These are phyloP conservation scores for Diaphora mendica DNA, from an alignment of 2,888 invertebrate genomes.

Conservation along the genomic window DNA sequence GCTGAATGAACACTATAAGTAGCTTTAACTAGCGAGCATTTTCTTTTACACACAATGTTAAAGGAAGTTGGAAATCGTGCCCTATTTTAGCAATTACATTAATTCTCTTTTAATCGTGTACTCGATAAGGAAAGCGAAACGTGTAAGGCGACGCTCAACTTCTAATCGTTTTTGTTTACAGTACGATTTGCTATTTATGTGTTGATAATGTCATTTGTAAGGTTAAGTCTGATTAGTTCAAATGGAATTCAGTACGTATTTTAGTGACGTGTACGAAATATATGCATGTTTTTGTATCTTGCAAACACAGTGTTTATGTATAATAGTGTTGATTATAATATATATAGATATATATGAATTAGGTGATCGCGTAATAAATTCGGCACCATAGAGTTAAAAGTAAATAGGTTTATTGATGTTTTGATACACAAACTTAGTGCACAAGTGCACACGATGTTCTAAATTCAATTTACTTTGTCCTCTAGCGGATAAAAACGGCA, in stretches of 20 bases:
- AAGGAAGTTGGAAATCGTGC: constrained; percentile 21
- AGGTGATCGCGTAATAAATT: too few species aligned
- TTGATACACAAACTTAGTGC: too few species aligned
- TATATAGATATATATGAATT: too few species aligned
- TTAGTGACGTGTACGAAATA: constrained; percentile 5
- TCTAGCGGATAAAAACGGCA: too few species aligned
- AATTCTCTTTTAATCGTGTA: constrained; percentile 41
- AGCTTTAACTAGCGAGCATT: neutral
- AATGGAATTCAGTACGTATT: constrained; percentile 9
- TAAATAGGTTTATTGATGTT: too few species aligned
- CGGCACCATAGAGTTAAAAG: too few species aligned
- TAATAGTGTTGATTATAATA: too few species aligned
- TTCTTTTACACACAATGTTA: neutral
- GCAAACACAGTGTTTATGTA: neutral
- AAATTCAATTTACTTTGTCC: too few species aligned
- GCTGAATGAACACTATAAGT: neutral
- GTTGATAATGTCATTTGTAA: neutral
- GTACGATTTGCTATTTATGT: constrained; percentile 12
- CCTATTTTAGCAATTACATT: constrained; percentile 48
- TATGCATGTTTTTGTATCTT: neutral
- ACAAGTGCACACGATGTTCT: too few species aligned
- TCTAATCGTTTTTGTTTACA: constrained; percentile 26
- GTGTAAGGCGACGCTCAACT: constrained; percentile 27
- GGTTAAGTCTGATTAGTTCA: constrained; percentile 4
- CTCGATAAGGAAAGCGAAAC: constrained; percentile 32